Evolutionary conservation across 2,797 vertebrate genomes (phyloP).

Genomic region (Onychomys torridus): DNA sequence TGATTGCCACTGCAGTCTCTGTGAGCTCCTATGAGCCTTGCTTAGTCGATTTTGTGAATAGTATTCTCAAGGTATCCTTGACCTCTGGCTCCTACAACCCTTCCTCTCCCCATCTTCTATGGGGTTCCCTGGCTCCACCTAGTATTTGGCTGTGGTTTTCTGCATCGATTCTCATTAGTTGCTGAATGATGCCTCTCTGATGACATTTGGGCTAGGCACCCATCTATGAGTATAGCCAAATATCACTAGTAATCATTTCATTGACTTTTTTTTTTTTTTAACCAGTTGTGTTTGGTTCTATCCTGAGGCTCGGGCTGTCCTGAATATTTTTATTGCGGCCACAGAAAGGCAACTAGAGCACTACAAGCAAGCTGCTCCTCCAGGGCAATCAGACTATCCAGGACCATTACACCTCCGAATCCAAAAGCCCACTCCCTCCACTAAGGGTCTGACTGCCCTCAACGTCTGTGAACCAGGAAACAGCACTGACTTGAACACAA

Average conservation of each 20-base stretch:
- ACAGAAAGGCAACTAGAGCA: background rate
- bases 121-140: background rate
- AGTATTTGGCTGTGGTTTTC: background rate
- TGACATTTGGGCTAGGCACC: background rate
- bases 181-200: background rate
- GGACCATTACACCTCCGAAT: background rate
- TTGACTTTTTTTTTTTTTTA: background rate
- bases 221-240: background rate
- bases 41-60: background rate
- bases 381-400: background rate
- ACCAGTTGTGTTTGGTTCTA: background rate
- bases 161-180: background rate
- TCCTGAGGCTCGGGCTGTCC: background rate
- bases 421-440: background rate
- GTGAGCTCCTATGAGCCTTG: background rate
- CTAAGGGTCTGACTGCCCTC: background rate
- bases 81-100: background rate
- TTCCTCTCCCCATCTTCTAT: background rate
- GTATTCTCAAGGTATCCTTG: background rate
- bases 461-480: background rate
- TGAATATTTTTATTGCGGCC: background rate
- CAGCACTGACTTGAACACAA: background rate
- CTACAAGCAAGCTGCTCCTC: no score
- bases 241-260: background rate
- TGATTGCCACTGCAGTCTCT: background rate